Conservation (phyloP, 2,888 invertebrate genomes). For the Drosophila borealis region DNA sequence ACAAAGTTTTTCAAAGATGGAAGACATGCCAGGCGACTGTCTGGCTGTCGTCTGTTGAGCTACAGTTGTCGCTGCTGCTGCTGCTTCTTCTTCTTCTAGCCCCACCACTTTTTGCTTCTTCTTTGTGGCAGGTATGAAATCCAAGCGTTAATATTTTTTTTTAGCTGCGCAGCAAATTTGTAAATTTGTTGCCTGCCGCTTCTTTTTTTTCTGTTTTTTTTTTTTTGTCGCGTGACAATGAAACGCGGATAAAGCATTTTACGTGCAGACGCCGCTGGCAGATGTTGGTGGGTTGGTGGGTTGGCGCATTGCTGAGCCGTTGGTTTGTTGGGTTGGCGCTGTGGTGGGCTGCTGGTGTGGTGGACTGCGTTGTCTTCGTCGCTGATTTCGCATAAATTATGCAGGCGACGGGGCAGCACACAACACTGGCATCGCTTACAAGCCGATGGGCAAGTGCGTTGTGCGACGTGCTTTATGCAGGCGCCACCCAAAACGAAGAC, state of each 20-base stretch:
- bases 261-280: conserved; percentile 68
- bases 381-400: conserved; percentile 79
- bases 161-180: conserved; percentile 58
- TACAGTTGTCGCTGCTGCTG: conserved; percentile 13
- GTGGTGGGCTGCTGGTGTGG: conserved; percentile 2
- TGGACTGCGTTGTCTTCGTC: conserved; percentile 32
- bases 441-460: conserved; percentile 28
- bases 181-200: conserved; percentile 61
- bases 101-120: conserved; percentile 1
- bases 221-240: conserved; percentile 65
- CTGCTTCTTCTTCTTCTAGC: conserved; percentile 8
- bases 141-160: conserved; percentile 68
- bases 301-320: conserved; percentile 7
- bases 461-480: conserved; percentile 40
- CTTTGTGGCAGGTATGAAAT: conserved; percentile 60
- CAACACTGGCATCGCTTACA: conserved; percentile 40
- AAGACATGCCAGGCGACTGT: conserved; percentile 26
- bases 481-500: conserved; percentile 31
- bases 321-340: conserved; percentile 2
- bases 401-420: conserved; percentile 45
- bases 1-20: conserved; percentile 71
- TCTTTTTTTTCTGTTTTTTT: conserved; percentile 33
- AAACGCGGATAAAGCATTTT: conserved; percentile 80
- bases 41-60: conserved; percentile 9
- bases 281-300: conserved; percentile 29